A percentile compares a stretch with the other conserved stretches of the same genome.
phyloP scores from a whole-genome alignment of 92 coral and sea anemone species.

The Ricordea florida region DNA sequence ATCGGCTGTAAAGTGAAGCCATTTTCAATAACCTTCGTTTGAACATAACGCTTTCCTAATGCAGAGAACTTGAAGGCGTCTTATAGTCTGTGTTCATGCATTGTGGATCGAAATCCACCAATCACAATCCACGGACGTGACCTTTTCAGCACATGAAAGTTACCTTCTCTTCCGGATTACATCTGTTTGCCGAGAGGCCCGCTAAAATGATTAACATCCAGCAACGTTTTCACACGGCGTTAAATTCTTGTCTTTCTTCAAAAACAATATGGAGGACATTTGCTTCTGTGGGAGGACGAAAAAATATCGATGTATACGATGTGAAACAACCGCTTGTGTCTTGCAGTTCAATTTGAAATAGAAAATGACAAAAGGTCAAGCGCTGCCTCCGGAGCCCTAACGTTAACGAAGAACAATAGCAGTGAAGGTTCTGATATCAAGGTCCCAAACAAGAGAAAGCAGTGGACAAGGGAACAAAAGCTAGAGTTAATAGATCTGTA shows the following conservation, averaged over 20 bases:
- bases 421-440: constrained; percentile 38
- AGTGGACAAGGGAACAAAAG: constrained; percentile 47
- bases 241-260: too few relatives aligned
- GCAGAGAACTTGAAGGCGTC: too few relatives aligned
- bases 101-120: constrained; percentile 2
- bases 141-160: constrained; percentile 19
- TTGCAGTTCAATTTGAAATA: constrained; percentile 7
- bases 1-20: background rate
- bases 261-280: constrained; percentile 4
- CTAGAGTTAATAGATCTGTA: constrained; percentile 49
- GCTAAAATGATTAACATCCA: too few relatives aligned
- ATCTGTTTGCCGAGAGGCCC: background rate
- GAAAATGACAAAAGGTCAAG: constrained; percentile 14
- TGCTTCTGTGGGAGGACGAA: constrained; percentile 13
- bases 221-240: too few relatives aligned
- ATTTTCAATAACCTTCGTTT: background rate
- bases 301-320: constrained; percentile 23
- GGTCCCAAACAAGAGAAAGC: constrained; percentile 50
- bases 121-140: constrained; percentile 12
- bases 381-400: constrained; percentile 24
- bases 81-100: too few relatives aligned
- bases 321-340: constrained; percentile 13
- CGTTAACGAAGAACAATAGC: constrained; percentile 34
- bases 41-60: background rate
- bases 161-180: constrained; percentile 6